These are phyloP conservation scores for Spondyliosoma cantharus DNA, from an alignment of 2,797 vertebrate species.

Conservation along the genomic window DNA sequence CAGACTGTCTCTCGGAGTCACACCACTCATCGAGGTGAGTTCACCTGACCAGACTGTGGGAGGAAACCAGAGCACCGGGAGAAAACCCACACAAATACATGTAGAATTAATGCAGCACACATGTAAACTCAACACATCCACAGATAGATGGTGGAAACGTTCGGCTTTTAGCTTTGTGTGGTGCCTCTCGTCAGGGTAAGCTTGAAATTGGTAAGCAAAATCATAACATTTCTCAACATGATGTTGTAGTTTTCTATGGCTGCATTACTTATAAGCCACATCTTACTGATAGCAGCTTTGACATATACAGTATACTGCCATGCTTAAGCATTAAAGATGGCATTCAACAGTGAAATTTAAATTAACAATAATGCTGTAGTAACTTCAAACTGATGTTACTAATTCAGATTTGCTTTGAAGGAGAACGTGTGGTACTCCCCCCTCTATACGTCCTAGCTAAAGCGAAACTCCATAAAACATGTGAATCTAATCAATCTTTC, in stretches of 20 bases:
- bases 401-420: conserved; percentile 32
- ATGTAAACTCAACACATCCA: background rate
- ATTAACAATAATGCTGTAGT: background rate
- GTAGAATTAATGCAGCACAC: background rate
- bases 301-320: background rate
- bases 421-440: background rate
- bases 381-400: background rate
- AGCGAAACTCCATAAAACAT: background rate
- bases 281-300: background rate
- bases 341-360: background rate
- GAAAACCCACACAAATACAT: background rate
- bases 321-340: background rate
- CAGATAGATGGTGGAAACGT: background rate
- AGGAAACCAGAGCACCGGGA: background rate
- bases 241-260: too few relatives aligned
- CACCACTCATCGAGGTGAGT: background rate
- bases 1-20: background rate
- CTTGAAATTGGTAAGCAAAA: background rate
- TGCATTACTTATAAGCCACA: background rate
- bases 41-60: background rate
- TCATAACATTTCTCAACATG: background rate
- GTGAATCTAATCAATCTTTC: conserved; percentile 12
- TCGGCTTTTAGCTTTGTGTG: too few relatives aligned
- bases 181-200: too few relatives aligned
- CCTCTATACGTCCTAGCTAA: background rate